Conservation (phyloP, 2,888 invertebrate genomes). For the Lutraria lutraria region DNA sequence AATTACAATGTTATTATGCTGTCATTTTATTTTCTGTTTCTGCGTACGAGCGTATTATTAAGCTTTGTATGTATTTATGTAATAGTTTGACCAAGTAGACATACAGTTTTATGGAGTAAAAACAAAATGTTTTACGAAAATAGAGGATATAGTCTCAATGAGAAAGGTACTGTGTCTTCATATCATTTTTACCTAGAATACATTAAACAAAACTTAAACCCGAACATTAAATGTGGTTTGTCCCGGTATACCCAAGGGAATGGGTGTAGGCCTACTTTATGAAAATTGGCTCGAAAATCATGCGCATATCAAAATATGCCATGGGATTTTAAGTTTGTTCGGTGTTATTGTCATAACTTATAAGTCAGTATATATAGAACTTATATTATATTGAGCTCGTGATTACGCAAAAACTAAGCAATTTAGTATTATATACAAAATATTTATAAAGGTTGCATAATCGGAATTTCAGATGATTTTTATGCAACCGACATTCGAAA, state of each 20-base stretch:
- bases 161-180: not conserved
- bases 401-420: not conserved
- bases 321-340: too few species aligned
- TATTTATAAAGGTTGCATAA: not conserved
- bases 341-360: not conserved
- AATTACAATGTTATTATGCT: not conserved
- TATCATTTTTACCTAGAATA: not conserved
- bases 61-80: not conserved
- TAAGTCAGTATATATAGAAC: not conserved
- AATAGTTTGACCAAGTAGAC: not conserved
- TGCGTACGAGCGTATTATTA: not conserved
- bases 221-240: too few species aligned
- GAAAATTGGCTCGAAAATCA: too few species aligned
- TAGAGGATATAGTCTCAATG: slow-evolving; percentile 4
- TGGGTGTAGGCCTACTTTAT: too few species aligned
- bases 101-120: not conserved
- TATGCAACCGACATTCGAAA: too few species aligned
- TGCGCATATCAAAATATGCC: too few species aligned
- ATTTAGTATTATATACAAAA: not conserved
- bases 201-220: too few species aligned
- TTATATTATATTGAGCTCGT: not conserved
- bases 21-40: not conserved
- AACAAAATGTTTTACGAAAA: not conserved
- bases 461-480: too few species aligned
- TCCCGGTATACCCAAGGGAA: too few species aligned